These are phyloP conservation scores for Nothoprocta pentlandii DNA, from an alignment of 2,113 vertebrate species.

Conservation along the genomic window DNA sequence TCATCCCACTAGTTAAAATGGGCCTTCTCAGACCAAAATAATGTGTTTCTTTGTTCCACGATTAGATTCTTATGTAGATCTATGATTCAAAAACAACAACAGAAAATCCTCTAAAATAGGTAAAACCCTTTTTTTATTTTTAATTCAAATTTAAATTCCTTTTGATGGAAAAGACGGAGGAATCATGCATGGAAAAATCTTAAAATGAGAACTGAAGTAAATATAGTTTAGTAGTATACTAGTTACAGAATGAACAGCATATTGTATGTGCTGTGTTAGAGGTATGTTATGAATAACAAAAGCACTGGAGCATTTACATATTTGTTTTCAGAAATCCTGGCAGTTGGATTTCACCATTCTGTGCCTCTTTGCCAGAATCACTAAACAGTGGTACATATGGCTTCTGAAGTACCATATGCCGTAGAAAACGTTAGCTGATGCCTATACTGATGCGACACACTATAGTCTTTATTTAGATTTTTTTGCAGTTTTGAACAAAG, in stretches of 20 bases:
- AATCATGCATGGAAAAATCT: neutral
- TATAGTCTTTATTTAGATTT: conserved; percentile 85
- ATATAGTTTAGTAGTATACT: conserved; percentile 75
- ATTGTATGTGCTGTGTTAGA: conserved; percentile 88
- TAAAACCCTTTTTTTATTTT: conserved; percentile 14
- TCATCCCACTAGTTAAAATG: neutral
- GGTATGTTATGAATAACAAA: conserved; percentile 91
- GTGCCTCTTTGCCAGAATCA: conserved; percentile 95
- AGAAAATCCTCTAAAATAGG: neutral
- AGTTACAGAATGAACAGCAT: conserved; percentile 86
- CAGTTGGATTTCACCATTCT: conserved; percentile 97
- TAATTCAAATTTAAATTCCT: neutral
- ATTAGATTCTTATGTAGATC: neutral
- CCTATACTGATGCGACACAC: conserved; percentile 89
- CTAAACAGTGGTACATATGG: conserved; percentile 99
- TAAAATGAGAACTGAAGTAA: conserved; percentile 65
- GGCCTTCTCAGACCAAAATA: neutral
- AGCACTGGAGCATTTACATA: conserved; percentile 92
- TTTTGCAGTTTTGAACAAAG: conserved; percentile 86
- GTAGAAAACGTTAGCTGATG: conserved; percentile 94
- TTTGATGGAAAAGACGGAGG: neutral
- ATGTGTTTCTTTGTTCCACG: conserved; percentile 70
- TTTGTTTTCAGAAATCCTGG: conserved; percentile 94
- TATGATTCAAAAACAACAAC: neutral
- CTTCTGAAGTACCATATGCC: conserved; percentile 99